Base-by-base conservation (phyloP, 2,888 invertebrate genomes). In the Drosophila rellima region DNA sequence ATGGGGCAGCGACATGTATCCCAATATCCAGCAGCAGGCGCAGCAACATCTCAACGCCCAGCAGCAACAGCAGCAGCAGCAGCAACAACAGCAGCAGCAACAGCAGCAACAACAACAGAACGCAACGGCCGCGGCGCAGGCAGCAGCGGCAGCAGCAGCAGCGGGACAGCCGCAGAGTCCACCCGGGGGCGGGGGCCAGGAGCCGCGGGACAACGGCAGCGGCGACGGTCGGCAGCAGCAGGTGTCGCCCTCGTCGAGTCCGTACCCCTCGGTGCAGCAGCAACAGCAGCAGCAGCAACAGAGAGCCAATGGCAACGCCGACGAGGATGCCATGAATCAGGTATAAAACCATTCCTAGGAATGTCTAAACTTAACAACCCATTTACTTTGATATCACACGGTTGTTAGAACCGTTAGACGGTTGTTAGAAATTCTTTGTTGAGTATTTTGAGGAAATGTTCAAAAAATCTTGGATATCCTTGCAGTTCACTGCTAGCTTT, bases 1-100 rank as follows among this genome's bases (percentile, higher is more conserved):
- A 91, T 95, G 95, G 95, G 95, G 95, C 82, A 94, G 95, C 86
- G 92, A 92, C 57, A 92, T 92, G 90, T 93, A 93, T 79, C 93
- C 92, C 20, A 90, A 92, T 59, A 93, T 93, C 73, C 93, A 92
- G 82, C 92, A 93, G 56, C 92, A 92, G 75, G 90, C 91, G 55
- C 86, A 88, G 56, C 85, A 91, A 54, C 90, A 91, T 70, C 83
- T 90, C 56, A 88, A 33, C 50, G 88, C 92, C 51, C 91, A 91
- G 77, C 90, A 90, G 70, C 90, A 89, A 29, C 89, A 80, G 82
- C 88, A 47, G 94, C 85, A 93, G 94, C 82, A 73, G 94, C 95
- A 47, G 94, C 94, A 62, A 68, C 92, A 92, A 55, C 81, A 81
- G 23, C 88, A 80, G 1, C 82, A 80, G 3, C 76, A 84, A 17